phyloP scores from a whole-genome alignment of 2,113 vertebrate species.

The Otocyon megalotis region DNA sequence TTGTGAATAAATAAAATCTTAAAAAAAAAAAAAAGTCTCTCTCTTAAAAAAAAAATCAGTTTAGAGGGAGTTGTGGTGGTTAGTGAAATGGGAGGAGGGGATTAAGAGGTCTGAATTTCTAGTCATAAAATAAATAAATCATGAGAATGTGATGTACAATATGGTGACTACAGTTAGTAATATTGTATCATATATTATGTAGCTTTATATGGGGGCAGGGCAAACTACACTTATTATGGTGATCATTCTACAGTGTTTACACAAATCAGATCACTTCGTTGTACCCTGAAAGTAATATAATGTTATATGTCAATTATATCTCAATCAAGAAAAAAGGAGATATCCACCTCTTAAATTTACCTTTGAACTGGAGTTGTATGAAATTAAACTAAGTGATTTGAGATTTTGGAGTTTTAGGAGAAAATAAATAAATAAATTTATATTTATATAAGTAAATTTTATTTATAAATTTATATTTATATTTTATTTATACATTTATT shows the following conservation, averaged over 20 bases:
- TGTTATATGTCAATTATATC: background rate
- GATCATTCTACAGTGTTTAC: background rate
- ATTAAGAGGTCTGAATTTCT: background rate
- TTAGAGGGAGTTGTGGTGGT: background rate
- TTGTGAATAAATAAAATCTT: no score
- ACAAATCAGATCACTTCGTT: background rate
- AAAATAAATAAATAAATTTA: background rate
- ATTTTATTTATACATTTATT: no score
- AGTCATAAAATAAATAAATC: background rate
- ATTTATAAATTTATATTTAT: no score
- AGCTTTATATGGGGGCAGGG: background rate
- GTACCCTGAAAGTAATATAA: background rate
- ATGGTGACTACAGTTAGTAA: background rate
- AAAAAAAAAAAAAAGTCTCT: no score
- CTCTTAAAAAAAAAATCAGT: background rate
- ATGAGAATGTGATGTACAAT: background rate
- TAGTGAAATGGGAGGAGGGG: background rate
- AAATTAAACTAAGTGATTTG: background rate
- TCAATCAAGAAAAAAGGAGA: background rate
- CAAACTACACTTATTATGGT: background rate
- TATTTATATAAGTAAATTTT: no score
- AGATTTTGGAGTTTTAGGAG: background rate
- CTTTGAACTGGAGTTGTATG: background rate
- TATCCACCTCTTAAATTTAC: background rate
- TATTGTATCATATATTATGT: background rate